A percentile compares a stretch with the other conserved stretches of the same genome.
Evolutionary conservation across 2,888 invertebrate species (phyloP).

Genomic region (Noctua janthina): DNA sequence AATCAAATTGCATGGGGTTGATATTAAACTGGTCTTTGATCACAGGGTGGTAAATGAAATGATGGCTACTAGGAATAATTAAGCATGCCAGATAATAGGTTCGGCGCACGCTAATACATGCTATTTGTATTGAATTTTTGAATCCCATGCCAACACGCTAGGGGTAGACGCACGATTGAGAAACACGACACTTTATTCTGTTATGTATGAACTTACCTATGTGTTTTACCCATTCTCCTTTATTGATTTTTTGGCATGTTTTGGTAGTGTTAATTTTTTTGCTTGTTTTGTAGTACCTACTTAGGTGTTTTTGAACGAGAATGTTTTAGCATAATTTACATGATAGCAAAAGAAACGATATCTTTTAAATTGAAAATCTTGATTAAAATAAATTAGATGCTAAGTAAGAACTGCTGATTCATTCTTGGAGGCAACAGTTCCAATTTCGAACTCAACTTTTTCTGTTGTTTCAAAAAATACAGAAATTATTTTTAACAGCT

Average conservation of each 20-base stretch:
- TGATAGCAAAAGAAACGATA: background rate
- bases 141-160: conserved; percentile 50
- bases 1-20: conserved; percentile 46
- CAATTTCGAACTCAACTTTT: background rate
- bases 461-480: background rate
- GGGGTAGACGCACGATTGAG: conserved; percentile 40
- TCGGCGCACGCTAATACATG: conserved; percentile 48
- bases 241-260: conserved; percentile 26
- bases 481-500: background rate
- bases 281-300: conserved; percentile 8
- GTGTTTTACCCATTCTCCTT: background rate
- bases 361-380: background rate
- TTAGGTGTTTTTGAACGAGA: background rate
- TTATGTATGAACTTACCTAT: conserved; percentile 11
- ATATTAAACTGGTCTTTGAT: conserved; percentile 41
- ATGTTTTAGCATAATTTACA: conserved; percentile 4
- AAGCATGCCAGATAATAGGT: conserved; percentile 48
- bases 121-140: conserved; percentile 53
- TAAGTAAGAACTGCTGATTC: background rate
- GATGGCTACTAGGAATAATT: conserved; percentile 35
- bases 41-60: conserved; percentile 36
- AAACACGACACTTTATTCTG: conserved; percentile 36
- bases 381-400: background rate
- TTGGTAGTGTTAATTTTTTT: conserved; percentile 14
- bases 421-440: background rate